Conservation (phyloP, 2,888 invertebrate genomes). For the Ichneumoninae sp. region DNA sequence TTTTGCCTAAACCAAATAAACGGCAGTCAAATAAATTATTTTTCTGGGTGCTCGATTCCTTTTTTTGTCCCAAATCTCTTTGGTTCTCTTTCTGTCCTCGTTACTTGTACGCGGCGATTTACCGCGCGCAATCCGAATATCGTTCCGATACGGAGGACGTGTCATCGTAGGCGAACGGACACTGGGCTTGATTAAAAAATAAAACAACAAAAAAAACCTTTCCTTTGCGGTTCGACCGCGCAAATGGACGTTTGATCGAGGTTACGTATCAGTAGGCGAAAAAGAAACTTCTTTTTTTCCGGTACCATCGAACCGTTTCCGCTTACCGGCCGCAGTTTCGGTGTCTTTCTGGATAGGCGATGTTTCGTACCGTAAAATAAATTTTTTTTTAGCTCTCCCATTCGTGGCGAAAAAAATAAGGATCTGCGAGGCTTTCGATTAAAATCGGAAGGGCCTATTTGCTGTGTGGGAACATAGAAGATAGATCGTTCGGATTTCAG, state of each 20-base stretch:
- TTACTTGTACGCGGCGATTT: neutral
- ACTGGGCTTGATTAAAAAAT: neutral
- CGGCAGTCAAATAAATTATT: too few species aligned
- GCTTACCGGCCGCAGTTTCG: neutral
- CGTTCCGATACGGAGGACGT: neutral
- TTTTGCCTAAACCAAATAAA: too few species aligned
- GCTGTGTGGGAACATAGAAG: neutral
- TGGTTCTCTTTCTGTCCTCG: neutral
- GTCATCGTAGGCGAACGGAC: neutral
- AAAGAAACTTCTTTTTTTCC: neutral
- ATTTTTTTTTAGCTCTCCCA: neutral
- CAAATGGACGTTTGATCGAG: neutral
- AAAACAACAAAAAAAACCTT: neutral
- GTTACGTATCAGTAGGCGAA: neutral
- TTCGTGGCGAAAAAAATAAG: neutral
- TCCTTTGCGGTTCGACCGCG: neutral
- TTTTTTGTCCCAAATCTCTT: neutral
- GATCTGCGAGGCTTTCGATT: neutral
- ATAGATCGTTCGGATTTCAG: conserved; percentile 1
- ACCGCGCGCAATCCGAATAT: neutral
- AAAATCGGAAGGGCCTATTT: neutral
- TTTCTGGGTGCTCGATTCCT: neutral
- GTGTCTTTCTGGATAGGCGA: neutral
- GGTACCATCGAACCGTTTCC: neutral
- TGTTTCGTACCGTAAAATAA: neutral